These are phyloP conservation scores for Burhinus bistriatus DNA, from an alignment of 2,113 vertebrate species.

Conservation along the genomic window DNA sequence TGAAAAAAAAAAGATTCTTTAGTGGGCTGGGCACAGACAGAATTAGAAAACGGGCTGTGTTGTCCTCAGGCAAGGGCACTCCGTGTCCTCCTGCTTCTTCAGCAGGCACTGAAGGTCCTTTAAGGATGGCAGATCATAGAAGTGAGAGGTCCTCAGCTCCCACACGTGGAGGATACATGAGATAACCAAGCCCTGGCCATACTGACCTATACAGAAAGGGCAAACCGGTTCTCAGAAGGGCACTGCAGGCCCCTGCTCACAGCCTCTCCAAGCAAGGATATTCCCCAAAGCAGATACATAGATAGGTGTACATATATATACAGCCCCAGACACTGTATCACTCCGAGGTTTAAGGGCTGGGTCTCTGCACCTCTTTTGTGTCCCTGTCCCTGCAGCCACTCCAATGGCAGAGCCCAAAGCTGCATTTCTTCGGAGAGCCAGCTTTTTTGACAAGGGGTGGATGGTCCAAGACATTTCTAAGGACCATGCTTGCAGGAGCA, in stretches of 20 bases:
- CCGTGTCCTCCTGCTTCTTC: neutral
- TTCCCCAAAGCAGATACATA: neutral
- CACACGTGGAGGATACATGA: accelerated
- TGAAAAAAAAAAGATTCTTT: neutral
- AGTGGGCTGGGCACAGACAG: neutral
- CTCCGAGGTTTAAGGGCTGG: neutral
- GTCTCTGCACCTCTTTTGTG: neutral
- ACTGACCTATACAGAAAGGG: neutral
- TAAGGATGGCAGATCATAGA: neutral
- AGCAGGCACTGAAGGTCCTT: neutral
- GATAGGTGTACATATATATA: no score
- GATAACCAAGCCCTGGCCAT: neutral
- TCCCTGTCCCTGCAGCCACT: neutral
- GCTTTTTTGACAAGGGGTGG: neutral
- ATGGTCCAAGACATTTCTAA: neutral
- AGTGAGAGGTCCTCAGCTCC: neutral
- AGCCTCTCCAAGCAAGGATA: neutral
- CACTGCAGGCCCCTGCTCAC: neutral
- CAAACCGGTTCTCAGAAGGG: neutral
- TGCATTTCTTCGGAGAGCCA: neutral
- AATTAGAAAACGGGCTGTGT: neutral
- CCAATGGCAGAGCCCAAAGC: neutral
- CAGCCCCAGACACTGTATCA: neutral
- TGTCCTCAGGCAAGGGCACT: constrained; percentile 14
- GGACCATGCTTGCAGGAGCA: neutral